These are phyloP conservation scores for Dynastes hyllus DNA, from an alignment of 2,888 invertebrate species.

Conservation along the genomic window DNA sequence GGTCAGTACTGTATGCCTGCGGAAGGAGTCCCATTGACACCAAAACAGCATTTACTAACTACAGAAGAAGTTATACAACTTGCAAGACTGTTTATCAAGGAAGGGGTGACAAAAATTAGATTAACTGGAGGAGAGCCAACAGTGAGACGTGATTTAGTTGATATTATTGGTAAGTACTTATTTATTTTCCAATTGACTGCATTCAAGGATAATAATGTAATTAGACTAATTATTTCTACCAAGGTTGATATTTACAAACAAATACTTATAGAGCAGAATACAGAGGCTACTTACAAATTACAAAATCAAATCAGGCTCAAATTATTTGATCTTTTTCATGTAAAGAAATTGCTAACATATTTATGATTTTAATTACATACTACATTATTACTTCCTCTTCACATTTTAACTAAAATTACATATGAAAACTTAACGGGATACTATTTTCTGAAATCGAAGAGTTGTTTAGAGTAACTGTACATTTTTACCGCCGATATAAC, in stretches of 20 bases:
- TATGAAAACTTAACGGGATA: too few relatives aligned
- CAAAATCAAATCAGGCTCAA: too few relatives aligned
- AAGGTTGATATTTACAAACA: background rate
- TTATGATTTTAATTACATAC: too few relatives aligned
- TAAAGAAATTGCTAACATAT: too few relatives aligned
- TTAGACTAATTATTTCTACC: conserved; percentile 2
- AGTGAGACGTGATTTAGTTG: conserved; percentile 88
- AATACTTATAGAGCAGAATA: too few relatives aligned
- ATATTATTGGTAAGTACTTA: conserved; percentile 81
- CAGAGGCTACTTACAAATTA: too few relatives aligned
- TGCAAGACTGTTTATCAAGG: conserved; percentile 87
- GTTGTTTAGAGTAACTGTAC: too few relatives aligned
- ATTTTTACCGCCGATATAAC: too few relatives aligned
- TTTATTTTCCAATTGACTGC: background rate
- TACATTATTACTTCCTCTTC: too few relatives aligned
- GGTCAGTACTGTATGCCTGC: conserved; percentile 99
- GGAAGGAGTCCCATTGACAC: conserved; percentile 90
- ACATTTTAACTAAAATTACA: too few relatives aligned
- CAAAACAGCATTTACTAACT: conserved; percentile 82
- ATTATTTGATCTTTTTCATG: too few relatives aligned
- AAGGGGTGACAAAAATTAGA: conserved; percentile 94
- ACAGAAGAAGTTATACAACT: conserved; percentile 87
- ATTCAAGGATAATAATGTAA: conserved; percentile 8
- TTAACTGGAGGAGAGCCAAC: conserved; percentile 99
- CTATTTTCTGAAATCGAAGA: too few relatives aligned